A percentile compares a stretch with the other conserved stretches of the same genome.
Conservation (phyloP, 1,140 invertebrate genomes). For the Listronotus oregonensis region DNA sequence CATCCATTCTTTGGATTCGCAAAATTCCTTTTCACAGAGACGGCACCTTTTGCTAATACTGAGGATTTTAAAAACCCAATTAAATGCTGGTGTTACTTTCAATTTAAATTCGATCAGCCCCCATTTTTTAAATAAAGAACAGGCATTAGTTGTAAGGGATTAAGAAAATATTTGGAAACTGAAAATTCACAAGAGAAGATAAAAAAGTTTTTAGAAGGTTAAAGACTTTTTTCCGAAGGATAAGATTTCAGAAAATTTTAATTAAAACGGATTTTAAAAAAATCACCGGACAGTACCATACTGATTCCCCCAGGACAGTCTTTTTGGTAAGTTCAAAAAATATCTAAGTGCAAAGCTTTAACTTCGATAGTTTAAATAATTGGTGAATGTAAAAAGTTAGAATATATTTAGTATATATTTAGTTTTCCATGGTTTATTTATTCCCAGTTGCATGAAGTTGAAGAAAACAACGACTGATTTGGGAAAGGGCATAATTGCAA, state of each 20-base stretch:
- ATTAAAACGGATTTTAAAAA: slow-evolving; percentile 43
- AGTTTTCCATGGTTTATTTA: no score
- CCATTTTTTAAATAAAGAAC: slow-evolving; percentile 47
- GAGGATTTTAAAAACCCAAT: slow-evolving; percentile 9
- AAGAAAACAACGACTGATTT: no score
- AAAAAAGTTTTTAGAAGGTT: slow-evolving; percentile 53
- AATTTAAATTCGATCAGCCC: slow-evolving; percentile 30
- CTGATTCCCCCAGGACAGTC: slow-evolving; percentile 56
- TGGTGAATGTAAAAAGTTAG: no score
- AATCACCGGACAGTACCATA: slow-evolving; percentile 23
- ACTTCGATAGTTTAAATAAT: no score
- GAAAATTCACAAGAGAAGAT: slow-evolving; percentile 51
- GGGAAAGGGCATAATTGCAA: no score
- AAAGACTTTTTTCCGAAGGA: slow-evolving; percentile 49
- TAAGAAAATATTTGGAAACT: slow-evolving; percentile 45
- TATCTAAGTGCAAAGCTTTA: no score
- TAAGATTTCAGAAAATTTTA: slow-evolving; percentile 54
- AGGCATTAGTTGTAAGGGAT: slow-evolving; percentile 48
- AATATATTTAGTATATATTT: no score
- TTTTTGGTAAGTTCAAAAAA: slow-evolving; percentile 38
- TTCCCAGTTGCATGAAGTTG: no score
- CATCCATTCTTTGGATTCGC: no score
- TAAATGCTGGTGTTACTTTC: slow-evolving; percentile 20
- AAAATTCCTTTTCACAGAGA: not conserved
- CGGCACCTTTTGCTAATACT: not conserved